Evolutionary conservation across 2,113 vertebrate genomes (phyloP), one percentile per base, ranked within the genome.

Genomic region (Elgaria multicarinata): DNA sequence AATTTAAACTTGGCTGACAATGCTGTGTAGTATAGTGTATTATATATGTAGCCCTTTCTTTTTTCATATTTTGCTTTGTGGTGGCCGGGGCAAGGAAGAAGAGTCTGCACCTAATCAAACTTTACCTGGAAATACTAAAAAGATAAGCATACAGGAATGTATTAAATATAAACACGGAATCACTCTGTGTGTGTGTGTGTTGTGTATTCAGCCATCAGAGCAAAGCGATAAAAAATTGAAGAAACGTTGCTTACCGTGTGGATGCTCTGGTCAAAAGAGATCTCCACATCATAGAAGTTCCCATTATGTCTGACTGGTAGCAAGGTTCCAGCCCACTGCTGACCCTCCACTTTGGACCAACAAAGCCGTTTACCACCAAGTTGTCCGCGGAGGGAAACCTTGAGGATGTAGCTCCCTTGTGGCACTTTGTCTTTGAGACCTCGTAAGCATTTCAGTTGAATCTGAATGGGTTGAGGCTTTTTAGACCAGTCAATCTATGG

Each of bases 371-470:
- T 77, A 79, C 97, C 97, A 6, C 98, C 98, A 3, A 98, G 97
- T 67, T 18, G 69, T 67, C 93, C 95, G 80, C 98, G 97, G 83
- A 99, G 94, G 88, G 97, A 97, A 95, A 98, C 93, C 53, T 92
- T 97, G 89, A 99, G 94, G 20, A 92, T 16, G 86, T 99, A 99
- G 82, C 87, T 96, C 55, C 99, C 98, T 94, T 91, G 96, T 36
- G 98, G 97, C 66, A 98, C 95, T 90, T 99, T 99, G 96, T 99
- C 98, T 94, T 98, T 98, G 90, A 98, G 95, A 50, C 98, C 98
- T 39, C 98, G 97, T 18, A 99, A 91, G 94, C 98, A 98, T 91
- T 95, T 96, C 90, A 99, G 64, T 6, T 85, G 94, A 89, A 99
- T 97, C 90, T 98, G 97, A 90, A 98, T 90, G 1, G 83, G 94